phyloP scores from a whole-genome alignment of 1,140 invertebrate species.

The Drosophila kepulauana region DNA sequence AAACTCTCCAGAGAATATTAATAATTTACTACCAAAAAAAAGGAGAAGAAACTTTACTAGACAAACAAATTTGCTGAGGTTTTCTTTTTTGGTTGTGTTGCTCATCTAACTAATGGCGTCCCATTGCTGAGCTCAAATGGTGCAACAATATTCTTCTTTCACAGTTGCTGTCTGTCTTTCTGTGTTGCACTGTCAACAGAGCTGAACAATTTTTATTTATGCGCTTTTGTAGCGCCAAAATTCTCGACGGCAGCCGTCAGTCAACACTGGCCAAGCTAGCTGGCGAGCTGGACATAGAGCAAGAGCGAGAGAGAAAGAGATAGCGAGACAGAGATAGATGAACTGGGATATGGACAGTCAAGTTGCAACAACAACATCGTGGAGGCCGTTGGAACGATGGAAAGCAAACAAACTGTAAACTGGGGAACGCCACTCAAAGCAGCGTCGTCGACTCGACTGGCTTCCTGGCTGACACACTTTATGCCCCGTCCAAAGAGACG shows the following conservation, averaged over 20 bases:
- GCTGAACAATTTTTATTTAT: slow-evolving; percentile 74
- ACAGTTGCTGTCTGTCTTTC: slow-evolving; percentile 8
- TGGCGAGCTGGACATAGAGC: slow-evolving; percentile 11
- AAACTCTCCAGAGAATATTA: neutral
- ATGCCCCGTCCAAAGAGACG: slow-evolving; percentile 47
- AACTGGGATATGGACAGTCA: slow-evolving; percentile 37
- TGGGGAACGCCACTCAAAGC: slow-evolving; percentile 69
- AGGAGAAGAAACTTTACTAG: neutral
- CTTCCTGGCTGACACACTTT: slow-evolving; percentile 80
- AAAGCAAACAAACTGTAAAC: slow-evolving; percentile 65
- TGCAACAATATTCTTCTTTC: slow-evolving; percentile 18
- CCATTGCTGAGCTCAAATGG: slow-evolving; percentile 25
- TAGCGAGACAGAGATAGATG: slow-evolving; percentile 12
- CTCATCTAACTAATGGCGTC: slow-evolving; percentile 44
- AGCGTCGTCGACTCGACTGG: slow-evolving; percentile 19
- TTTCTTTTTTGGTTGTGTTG: slow-evolving; percentile 5
- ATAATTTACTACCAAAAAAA: neutral
- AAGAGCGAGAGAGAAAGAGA: slow-evolving; percentile 12
- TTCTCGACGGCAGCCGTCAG: slow-evolving; percentile 79
- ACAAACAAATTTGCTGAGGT: slow-evolving; percentile 15
- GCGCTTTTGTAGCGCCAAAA: slow-evolving; percentile 77
- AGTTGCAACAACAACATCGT: slow-evolving; percentile 32
- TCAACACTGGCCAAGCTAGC: slow-evolving; percentile 64
- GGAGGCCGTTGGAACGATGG: slow-evolving; percentile 35
- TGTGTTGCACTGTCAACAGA: slow-evolving; percentile 53